A percentile compares a stretch with the other conserved stretches of the same genome.
Evolutionary conservation across 1,140 invertebrate genomes (phyloP).

Genomic region (Cyphomyrmex costatus): DNA sequence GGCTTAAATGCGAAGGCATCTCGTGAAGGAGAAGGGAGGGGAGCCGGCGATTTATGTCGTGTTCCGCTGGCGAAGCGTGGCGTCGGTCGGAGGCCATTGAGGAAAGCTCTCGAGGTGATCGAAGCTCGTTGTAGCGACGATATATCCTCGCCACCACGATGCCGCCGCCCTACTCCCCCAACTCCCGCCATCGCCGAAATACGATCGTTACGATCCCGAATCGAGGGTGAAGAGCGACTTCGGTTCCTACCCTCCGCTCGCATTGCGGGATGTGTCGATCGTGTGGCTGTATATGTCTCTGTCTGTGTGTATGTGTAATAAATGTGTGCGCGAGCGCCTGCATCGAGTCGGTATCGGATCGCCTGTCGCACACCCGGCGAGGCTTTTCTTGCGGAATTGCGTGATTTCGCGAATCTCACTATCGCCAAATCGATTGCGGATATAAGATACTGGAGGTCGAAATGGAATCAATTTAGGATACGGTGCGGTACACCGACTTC

Average conservation of each 20-base stretch:
- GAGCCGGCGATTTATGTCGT: slow-evolving; percentile 67
- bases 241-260: neutral
- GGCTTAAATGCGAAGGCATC: neutral
- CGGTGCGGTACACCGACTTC: slow-evolving; percentile 17
- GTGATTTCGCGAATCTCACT: slow-evolving; percentile 70
- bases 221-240: slow-evolving; percentile 65
- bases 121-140: slow-evolving; percentile 73
- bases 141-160: slow-evolving; percentile 72
- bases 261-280: slow-evolving; percentile 8
- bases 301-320: slow-evolving; percentile 17
- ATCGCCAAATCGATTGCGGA: slow-evolving; percentile 58
- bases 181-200: slow-evolving; percentile 56
- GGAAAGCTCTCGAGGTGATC: slow-evolving; percentile 75
- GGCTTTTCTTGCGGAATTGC: slow-evolving; percentile 60
- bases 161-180: slow-evolving; percentile 14
- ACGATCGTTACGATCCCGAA: slow-evolving; percentile 68
- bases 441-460: slow-evolving; percentile 56
- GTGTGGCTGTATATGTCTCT: neutral
- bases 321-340: slow-evolving; percentile 4
- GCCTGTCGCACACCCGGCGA: slow-evolving; percentile 42
- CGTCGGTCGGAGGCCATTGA: slow-evolving; percentile 69
- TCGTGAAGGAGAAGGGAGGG: neutral
- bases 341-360: slow-evolving; percentile 41
- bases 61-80: slow-evolving; percentile 59
- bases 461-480: slow-evolving; percentile 67